Percentiles rank a stretch among this genome's conserved stretches.
These are phyloP conservation scores for Eupithecia subumbrata DNA, from an alignment of 2,888 invertebrate genomes.

Conservation along the genomic window DNA sequence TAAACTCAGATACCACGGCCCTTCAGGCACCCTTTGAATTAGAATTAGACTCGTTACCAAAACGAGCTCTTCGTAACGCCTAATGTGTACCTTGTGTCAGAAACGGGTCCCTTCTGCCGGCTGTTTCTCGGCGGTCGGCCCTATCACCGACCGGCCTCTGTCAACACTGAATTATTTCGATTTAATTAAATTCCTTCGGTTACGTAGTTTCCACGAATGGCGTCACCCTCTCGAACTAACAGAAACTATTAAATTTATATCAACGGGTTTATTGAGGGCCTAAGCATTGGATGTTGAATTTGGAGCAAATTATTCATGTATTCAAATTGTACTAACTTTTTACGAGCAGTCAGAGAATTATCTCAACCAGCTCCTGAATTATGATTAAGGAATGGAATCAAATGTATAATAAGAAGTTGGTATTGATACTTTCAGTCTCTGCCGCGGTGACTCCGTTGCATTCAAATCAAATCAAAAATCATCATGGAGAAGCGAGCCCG, in stretches of 20 bases:
- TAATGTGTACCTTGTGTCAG: background rate
- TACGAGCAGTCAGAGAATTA: constrained; percentile 1
- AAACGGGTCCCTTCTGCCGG: background rate
- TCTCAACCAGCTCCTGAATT: background rate
- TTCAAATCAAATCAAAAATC: too few species aligned
- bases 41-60: too few species aligned
- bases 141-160: constrained; percentile 40
- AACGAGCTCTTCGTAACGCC: too few species aligned
- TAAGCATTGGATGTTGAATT: constrained; percentile 1
- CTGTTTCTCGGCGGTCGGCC: background rate
- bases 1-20: too few species aligned
- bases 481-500: too few species aligned
- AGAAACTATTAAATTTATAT: constrained; percentile 23
- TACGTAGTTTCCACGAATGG: constrained; percentile 7
- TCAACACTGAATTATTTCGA: constrained; percentile 56
- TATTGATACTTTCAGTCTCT: background rate
- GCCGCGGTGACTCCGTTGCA: background rate
- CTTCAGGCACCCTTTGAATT: too few species aligned
- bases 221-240: constrained; percentile 20
- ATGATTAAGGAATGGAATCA: background rate
- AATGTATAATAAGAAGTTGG: background rate
- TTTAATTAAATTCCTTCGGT: constrained; percentile 54
- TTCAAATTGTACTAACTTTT: constrained; percentile 13
- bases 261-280: constrained; percentile 18
- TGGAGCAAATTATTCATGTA: constrained; percentile 18